Evolutionary conservation across 2,113 vertebrate genomes (phyloP).

Genomic region (Zapornia atra): DNA sequence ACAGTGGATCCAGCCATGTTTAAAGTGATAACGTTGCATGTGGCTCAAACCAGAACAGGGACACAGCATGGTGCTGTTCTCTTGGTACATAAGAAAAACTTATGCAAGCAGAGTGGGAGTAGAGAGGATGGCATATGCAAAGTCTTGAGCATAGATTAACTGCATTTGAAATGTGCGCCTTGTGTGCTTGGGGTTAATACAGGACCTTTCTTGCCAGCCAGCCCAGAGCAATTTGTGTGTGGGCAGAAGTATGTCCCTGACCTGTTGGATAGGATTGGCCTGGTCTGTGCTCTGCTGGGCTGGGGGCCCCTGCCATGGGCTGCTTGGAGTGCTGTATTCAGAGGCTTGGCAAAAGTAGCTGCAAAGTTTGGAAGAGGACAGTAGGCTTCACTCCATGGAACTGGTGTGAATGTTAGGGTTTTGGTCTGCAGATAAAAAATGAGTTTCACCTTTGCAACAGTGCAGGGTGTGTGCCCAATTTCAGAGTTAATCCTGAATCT

Average conservation of each 20-base stretch:
- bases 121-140: background rate
- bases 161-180: background rate
- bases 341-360: background rate
- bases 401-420: background rate
- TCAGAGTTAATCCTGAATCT: background rate
- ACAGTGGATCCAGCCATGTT: rapidly evolving
- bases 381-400: rapidly evolving
- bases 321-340: rapidly evolving
- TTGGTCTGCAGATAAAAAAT: background rate
- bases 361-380: background rate
- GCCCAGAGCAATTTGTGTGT: too few relatives aligned
- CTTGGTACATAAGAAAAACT: background rate
- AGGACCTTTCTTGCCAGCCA: background rate
- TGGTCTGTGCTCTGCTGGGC: background rate
- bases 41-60: background rate
- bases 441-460: background rate
- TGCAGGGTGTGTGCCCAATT: background rate
- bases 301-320: background rate
- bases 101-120: background rate
- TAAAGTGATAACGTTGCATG: background rate
- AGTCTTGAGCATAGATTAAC: background rate
- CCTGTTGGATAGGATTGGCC: rapidly evolving
- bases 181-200: rapidly evolving
- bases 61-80: background rate
- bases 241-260: background rate